Evolutionary conservation across 2,888 invertebrate species (phyloP).

Genomic region (Sisyra nigra): DNA sequence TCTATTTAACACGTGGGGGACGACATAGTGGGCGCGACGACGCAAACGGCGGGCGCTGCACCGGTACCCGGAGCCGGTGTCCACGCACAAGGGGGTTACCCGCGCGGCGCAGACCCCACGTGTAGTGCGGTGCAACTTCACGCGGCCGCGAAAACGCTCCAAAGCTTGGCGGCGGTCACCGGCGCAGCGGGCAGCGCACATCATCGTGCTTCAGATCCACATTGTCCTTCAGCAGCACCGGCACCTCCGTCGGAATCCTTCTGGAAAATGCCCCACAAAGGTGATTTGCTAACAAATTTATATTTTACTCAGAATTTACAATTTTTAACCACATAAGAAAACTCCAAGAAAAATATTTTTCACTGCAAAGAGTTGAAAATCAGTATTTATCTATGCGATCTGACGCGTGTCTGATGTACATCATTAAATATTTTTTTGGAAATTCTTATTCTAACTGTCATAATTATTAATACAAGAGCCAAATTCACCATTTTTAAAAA

Average conservation of each 20-base stretch:
- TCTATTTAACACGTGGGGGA: not conserved
- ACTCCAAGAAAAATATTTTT: too few relatives aligned
- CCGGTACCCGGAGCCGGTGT: conserved; percentile 22
- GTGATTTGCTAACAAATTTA: conserved; percentile 28
- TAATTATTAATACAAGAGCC: too few relatives aligned
- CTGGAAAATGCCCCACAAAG: conserved; percentile 82
- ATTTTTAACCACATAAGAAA: not conserved
- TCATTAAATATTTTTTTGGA: too few relatives aligned
- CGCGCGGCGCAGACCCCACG: conserved; percentile 16
- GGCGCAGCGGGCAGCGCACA: conserved; percentile 17
- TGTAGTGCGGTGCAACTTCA: conserved; percentile 25
- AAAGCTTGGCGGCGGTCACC: conserved; percentile 28
- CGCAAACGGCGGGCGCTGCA: conserved; percentile 10
- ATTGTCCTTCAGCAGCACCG: conserved; percentile 38
- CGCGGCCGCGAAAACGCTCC: conserved; percentile 22
- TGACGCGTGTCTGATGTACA: too few relatives aligned
- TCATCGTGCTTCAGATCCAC: conserved; percentile 30
- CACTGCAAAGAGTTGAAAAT: too few relatives aligned
- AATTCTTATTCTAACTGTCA: too few relatives aligned
- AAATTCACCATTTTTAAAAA: too few relatives aligned
- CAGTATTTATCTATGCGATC: too few relatives aligned
- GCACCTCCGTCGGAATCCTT: conserved; percentile 56
- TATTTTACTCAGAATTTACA: conserved; percentile 4
- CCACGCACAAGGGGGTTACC: conserved; percentile 31
- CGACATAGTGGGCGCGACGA: conserved; percentile 8